phyloP scores from a whole-genome alignment of 2,113 vertebrate genomes.

The Leptodactylus fuscus region DNA sequence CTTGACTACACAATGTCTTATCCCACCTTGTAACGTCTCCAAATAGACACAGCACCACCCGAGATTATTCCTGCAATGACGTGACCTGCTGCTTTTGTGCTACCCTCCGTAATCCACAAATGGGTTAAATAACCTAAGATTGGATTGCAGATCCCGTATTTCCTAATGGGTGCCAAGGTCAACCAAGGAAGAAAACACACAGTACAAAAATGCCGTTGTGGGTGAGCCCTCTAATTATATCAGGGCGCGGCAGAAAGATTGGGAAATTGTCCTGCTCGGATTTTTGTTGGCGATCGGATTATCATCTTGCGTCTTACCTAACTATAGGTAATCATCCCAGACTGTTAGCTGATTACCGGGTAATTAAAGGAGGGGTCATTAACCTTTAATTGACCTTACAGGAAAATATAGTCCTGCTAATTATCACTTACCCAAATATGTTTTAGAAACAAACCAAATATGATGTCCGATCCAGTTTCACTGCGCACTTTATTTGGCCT shows the following conservation, averaged over 20 bases:
- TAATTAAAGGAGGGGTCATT: constrained; percentile 8
- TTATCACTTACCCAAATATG: not conserved
- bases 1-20: no score
- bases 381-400: not conserved
- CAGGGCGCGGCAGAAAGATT: constrained; percentile 4
- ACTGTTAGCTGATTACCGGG: not conserved
- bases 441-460: not conserved
- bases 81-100: not conserved
- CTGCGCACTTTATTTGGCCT: no score
- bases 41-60: no score
- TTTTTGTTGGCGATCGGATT: constrained; percentile 21
- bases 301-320: constrained; percentile 13
- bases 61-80: no score
- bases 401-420: not conserved
- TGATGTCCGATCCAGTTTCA: no score
- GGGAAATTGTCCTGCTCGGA: constrained; percentile 8
- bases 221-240: constrained; percentile 34
- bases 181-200: not conserved
- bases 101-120: not conserved
- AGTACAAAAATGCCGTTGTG: not conserved
- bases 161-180: constrained; percentile 6
- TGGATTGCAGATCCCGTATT: not conserved
- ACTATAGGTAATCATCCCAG: not conserved
- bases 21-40: no score
- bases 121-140: constrained; percentile 7